phyloP scores from a whole-genome alignment of 2,113 vertebrate species.

The Catharus minimus region DNA sequence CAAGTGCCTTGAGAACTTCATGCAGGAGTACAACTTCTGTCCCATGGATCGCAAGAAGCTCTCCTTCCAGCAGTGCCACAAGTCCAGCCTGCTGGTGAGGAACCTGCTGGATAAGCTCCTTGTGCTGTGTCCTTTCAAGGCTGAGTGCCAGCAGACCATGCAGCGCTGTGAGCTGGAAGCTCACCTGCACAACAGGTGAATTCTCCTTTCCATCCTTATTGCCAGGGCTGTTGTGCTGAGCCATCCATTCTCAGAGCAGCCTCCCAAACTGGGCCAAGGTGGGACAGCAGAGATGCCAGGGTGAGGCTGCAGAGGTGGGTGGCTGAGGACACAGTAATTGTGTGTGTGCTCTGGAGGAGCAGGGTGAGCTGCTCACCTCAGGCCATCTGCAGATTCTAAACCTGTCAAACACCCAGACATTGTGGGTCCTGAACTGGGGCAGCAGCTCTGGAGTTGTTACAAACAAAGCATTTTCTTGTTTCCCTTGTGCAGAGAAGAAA shows the following conservation, averaged over 20 bases:
- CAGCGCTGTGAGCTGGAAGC: conserved; percentile 90
- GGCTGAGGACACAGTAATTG: conserved; percentile 9
- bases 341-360: background rate
- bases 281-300: background rate
- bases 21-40: conserved; percentile 90
- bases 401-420: background rate
- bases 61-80: conserved; percentile 84
- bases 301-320: conserved; percentile 35
- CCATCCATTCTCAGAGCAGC: background rate
- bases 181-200: conserved; percentile 89
- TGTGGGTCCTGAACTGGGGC: background rate
- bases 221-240: background rate
- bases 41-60: conserved; percentile 88
- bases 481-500: background rate
- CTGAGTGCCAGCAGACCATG: conserved; percentile 84
- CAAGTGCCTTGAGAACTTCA: conserved; percentile 87
- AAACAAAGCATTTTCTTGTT: conserved; percentile 2
- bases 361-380: background rate
- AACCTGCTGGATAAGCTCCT: conserved; percentile 89
- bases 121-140: conserved; percentile 82
- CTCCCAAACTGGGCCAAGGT: background rate
- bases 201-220: background rate
- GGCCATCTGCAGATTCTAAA: background rate
- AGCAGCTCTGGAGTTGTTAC: background rate
- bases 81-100: conserved; percentile 87